A percentile compares a stretch with the other conserved stretches of the same genome.
phyloP scores from a whole-genome alignment of 2,797 vertebrate genomes.

The Thunnus albacares region DNA sequence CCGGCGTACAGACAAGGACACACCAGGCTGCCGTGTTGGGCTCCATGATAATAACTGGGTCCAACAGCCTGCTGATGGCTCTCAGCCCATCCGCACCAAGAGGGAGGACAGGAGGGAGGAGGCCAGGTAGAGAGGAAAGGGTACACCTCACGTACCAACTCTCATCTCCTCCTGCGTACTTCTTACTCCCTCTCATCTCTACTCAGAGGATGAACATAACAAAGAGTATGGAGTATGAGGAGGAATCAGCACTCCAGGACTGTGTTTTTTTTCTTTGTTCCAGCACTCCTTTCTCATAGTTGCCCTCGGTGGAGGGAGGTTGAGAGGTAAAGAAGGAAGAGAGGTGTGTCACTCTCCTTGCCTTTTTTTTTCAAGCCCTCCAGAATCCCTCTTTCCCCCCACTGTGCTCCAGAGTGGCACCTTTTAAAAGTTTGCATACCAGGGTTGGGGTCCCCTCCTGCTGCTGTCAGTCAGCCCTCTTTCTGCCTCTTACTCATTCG shows the following conservation, averaged over 20 bases:
- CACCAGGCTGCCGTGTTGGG: constrained; percentile 93
- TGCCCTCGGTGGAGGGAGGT: constrained; percentile 49
- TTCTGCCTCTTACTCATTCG: constrained; percentile 64
- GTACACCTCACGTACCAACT: constrained; percentile 44
- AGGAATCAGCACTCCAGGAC: constrained; percentile 64
- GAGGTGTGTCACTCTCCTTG: constrained; percentile 71
- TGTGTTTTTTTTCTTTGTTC: constrained; percentile 50
- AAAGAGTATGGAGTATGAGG: constrained; percentile 27
- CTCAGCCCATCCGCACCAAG: constrained; percentile 82
- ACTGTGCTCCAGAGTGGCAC: constrained; percentile 70
- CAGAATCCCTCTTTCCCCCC: constrained; percentile 48
- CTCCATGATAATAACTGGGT: constrained; percentile 99
- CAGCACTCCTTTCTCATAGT: constrained; percentile 58
- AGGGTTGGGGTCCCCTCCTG: constrained; percentile 80
- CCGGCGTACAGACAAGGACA: constrained; percentile 92
- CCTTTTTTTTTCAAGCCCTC: constrained; percentile 57
- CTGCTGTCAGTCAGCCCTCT: constrained; percentile 70
- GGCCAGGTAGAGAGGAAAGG: constrained; percentile 70
- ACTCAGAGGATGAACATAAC: constrained; percentile 36
- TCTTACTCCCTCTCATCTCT: constrained; percentile 35
- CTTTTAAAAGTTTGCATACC: constrained; percentile 68
- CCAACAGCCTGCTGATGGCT: constrained; percentile 86
- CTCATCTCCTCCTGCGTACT: constrained; percentile 56
- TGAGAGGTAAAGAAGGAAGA: constrained; percentile 69
- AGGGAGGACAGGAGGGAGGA: constrained; percentile 86